Base-by-base conservation (phyloP, 2,797 vertebrate species). In the Bradypodion ventrale region DNA sequence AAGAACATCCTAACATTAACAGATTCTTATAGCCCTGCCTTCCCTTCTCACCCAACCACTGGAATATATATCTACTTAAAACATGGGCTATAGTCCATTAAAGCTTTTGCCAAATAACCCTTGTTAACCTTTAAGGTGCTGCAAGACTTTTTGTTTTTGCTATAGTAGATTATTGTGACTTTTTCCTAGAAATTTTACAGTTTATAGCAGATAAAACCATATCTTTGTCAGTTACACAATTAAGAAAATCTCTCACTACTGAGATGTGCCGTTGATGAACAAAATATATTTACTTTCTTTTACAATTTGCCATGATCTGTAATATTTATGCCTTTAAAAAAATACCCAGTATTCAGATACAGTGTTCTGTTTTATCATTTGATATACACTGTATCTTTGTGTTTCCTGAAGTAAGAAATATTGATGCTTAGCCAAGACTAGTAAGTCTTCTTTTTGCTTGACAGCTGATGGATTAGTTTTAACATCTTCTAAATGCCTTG, bases 381-480 rank as follows among this genome's bases (percentile, higher is more conserved):
- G 79, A 52, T 80, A 80, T 68, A n/a, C n/a, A n/a, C n/a, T n/a
- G n/a, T n/a, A 49, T 37, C 7, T 83, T 74, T 90, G 78, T 88
- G 87, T 74, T 91, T 78, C 56, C 76, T 0, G 0, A 82, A 87
- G 83, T 37, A 60, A 81, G 40, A 78, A 19, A 1, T 86, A 75
- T 79, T 70, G 35, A 79, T 89, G 32, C 37, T 49, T 83, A 44
- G 77, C 77, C 75, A 68, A 59, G 49, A 74, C 37, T 56, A 75
- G 4, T 15, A 68, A 12, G 3, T 37, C 62, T 80, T 10, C n/a
- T 52, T 87, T 79, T 81, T 84, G 46, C 63, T 46, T 87, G 81
- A 88, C 75, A 87, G 84, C 72, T 83, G 85, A 78, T 56, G 35
- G 52, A 44, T 84, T 87, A 49, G 40, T 59, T 78, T 91, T 83